Evolutionary conservation across 2,888 invertebrate genomes (phyloP), one percentile per base, ranked within the genome.

Genomic region (Holacanthella duospinosa): DNA sequence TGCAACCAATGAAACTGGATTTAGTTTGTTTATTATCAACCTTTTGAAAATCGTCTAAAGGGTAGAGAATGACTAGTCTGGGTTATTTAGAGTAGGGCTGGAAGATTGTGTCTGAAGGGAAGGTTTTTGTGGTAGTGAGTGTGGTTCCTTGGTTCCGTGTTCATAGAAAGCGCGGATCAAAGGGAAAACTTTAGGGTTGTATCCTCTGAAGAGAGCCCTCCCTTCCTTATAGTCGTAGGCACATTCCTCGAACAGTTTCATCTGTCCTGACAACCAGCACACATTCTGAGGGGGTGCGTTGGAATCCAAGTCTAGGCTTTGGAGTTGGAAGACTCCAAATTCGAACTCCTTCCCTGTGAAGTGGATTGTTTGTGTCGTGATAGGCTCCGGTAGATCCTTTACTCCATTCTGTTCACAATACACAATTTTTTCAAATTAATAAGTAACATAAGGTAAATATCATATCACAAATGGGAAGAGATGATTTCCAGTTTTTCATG

Each of bases 241-340:
- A 74, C 87, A 85, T 61, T 80, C 79, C 55, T 83, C 80, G 73
- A 86, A 91, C 25, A 92, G 75, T 68, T 83, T 78, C 59, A 86
- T 77, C 68, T 80, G 77, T 25, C 85, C 82, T 16, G 75, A 71
- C 74, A 84, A 83, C 82, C 89, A 94, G 83, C 88, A 89, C 69
- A 87, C 81, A 78, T 95, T 95, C 75, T 85, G 88, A 28, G 82
- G 82, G 27, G 82, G 80, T 19, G 74, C 75, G 1, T 82, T 81
- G 68, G 80, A 78, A 76, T 78, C 70, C 1, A 89, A 77, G 76
- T 89, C 82, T 43, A 90, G 78, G 0, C 89, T 89, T 74, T 92
- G 91, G 19, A 95, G 79, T 78, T 95, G 92, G 64, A 89, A 83
- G 24, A 90, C 83, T 2, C 87, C 86, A 75, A 93, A 92, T 75